Evolutionary conservation across 1,140 invertebrate species (phyloP).

Genomic region (Gerris buenoi): DNA sequence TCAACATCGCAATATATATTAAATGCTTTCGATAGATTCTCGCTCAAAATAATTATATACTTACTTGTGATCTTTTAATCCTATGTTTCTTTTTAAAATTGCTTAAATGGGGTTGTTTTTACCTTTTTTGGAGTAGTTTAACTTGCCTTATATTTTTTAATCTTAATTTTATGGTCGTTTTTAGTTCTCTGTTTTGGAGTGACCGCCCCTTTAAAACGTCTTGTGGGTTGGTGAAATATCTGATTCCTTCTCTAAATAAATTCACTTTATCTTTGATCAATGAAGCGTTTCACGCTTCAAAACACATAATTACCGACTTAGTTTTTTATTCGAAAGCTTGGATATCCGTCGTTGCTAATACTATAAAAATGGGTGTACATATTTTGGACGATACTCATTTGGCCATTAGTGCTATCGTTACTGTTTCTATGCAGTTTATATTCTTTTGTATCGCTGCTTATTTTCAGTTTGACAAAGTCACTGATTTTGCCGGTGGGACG

Average conservation of each 20-base stretch:
- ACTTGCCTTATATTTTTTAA: too few species aligned
- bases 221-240: not conserved
- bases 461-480: slow-evolving; percentile 77
- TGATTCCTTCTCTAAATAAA: not conserved
- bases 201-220: not conserved
- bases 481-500: slow-evolving; percentile 79
- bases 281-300: not conserved
- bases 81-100: not conserved
- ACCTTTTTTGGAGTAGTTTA: not conserved
- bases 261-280: not conserved
- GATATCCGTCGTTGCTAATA: not conserved
- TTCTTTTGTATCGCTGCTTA: slow-evolving; percentile 74
- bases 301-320: not conserved
- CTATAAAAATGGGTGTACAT: slow-evolving; percentile 39
- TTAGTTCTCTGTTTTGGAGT: not conserved
- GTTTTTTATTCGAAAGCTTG: not conserved
- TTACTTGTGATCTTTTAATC: not conserved
- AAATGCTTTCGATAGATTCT: not conserved
- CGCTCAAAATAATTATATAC: not conserved
- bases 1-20: not conserved
- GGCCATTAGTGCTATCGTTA: slow-evolving; percentile 74
- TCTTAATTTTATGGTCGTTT: slow-evolving; percentile 2
- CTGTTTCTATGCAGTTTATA: slow-evolving; percentile 68
- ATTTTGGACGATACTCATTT: slow-evolving; percentile 74
- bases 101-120: not conserved